Percentiles rank a stretch among this genome's conserved stretches.
Evolutionary conservation across 2,888 invertebrate genomes (phyloP).

Genomic region (Monochamus alternatus): DNA sequence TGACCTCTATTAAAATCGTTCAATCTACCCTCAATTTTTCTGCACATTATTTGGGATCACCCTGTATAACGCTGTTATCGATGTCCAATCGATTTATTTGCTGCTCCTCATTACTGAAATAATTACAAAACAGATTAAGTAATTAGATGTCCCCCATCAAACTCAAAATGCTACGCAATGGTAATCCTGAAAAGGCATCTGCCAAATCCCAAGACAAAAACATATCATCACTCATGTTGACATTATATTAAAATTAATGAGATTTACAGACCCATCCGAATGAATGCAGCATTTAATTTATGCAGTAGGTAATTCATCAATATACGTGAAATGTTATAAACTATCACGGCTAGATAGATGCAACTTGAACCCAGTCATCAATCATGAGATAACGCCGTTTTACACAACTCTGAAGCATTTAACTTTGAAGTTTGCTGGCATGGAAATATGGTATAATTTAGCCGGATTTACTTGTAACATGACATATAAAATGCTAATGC

Average conservation of each 20-base stretch:
- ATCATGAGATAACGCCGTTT: slow-evolving; percentile 14
- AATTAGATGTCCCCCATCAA: background rate
- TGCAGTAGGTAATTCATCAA: slow-evolving; percentile 14
- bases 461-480: too few relatives aligned
- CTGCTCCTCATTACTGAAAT: too few relatives aligned
- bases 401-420: background rate
- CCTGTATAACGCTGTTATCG: too few relatives aligned
- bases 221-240: background rate
- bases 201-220: background rate
- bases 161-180: background rate
- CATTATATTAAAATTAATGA: slow-evolving; percentile 1
- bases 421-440: slow-evolving; percentile 1
- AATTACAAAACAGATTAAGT: too few relatives aligned
- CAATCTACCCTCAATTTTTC: too few relatives aligned
- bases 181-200: too few relatives aligned
- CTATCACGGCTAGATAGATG: background rate
- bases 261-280: background rate
- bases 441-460: background rate
- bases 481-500: too few relatives aligned
- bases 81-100: too few relatives aligned
- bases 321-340: slow-evolving; percentile 6
- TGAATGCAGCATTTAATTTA: slow-evolving; percentile 4
- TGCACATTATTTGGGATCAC: too few relatives aligned
- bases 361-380: slow-evolving; percentile 18
- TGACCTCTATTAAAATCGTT: too few relatives aligned